phyloP scores from a whole-genome alignment of 1,140 invertebrate species.

The Magallana gigas region DNA sequence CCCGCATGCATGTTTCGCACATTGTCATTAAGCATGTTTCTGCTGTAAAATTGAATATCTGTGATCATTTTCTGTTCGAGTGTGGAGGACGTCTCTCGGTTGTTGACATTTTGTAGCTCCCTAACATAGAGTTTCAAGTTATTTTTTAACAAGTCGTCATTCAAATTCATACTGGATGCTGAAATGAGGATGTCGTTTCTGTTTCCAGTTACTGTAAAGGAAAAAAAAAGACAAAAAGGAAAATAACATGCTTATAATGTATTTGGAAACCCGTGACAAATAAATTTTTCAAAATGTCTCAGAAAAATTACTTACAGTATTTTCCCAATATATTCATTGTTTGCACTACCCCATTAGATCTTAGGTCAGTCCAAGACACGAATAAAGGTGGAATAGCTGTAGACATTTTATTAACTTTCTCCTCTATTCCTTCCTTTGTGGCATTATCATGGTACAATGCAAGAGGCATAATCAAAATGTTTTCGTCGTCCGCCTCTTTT shows the following conservation, averaged over 20 bases:
- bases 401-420: not conserved
- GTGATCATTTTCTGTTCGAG: not conserved
- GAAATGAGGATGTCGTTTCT: not conserved
- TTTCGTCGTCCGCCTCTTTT: not conserved
- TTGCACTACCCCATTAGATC: not conserved
- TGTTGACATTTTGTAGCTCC: not conserved
- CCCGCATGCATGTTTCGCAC: not conserved
- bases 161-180: not conserved
- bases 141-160: slow-evolving; percentile 3
- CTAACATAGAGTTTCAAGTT: not conserved
- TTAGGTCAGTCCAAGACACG: not conserved
- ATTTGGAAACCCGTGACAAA: too few relatives aligned
- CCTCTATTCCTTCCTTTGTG: not conserved
- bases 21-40: not conserved
- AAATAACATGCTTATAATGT: too few relatives aligned
- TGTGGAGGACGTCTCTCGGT: not conserved
- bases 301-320: slow-evolving; percentile 14
- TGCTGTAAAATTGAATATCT: not conserved
- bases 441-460: not conserved
- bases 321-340: not conserved
- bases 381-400: not conserved
- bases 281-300: too few relatives aligned
- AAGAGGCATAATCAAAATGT: slow-evolving; percentile 33
- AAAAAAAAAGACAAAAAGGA: not conserved
- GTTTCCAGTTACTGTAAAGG: not conserved